Evolutionary conservation across 2,888 invertebrate species (phyloP).

Genomic region (Torymus auratus): DNA sequence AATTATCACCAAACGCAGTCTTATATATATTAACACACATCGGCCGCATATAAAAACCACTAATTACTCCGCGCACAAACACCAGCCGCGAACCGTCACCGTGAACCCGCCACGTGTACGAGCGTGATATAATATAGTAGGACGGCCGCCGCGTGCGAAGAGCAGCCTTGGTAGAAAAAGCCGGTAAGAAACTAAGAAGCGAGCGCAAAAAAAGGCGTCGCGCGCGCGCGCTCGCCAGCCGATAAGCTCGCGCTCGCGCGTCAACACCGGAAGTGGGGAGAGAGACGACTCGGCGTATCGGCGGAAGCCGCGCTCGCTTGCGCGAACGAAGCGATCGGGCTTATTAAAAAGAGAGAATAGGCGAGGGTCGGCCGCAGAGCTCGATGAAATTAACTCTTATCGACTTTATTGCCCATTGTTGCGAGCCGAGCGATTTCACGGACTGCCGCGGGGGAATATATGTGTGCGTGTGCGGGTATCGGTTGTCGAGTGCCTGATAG

Average conservation of each 20-base stretch:
- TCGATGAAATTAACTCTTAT: slow-evolving; percentile 59
- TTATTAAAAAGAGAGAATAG: slow-evolving; percentile 9
- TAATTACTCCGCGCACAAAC: too few species aligned
- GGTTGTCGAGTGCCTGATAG: too few species aligned
- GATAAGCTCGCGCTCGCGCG: slow-evolving; percentile 10
- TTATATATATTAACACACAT: too few species aligned
- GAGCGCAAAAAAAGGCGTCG: slow-evolving; percentile 14
- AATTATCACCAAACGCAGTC: too few species aligned
- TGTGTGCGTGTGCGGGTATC: too few species aligned
- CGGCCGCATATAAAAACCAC: too few species aligned
- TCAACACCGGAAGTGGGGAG: slow-evolving; percentile 45
- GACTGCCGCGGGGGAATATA: not conserved
- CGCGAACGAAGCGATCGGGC: not conserved
- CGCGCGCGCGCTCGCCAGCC: not conserved
- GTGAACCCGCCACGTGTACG: too few species aligned
- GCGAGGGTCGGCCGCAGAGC: not conserved
- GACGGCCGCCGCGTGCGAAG: too few species aligned
- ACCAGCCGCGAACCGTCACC: too few species aligned
- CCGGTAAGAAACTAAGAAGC: slow-evolving; percentile 39
- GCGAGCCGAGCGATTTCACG: slow-evolving; percentile 17
- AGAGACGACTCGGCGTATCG: too few species aligned
- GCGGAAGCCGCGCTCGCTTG: slow-evolving; percentile 11
- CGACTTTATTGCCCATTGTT: slow-evolving; percentile 59
- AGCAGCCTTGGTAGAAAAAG: slow-evolving; percentile 19
- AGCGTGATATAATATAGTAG: too few species aligned